A percentile compares a stretch with the other conserved stretches of the same genome.
phyloP scores from a whole-genome alignment of 2,888 invertebrate species.

The Drosophila hamatofila region DNA sequence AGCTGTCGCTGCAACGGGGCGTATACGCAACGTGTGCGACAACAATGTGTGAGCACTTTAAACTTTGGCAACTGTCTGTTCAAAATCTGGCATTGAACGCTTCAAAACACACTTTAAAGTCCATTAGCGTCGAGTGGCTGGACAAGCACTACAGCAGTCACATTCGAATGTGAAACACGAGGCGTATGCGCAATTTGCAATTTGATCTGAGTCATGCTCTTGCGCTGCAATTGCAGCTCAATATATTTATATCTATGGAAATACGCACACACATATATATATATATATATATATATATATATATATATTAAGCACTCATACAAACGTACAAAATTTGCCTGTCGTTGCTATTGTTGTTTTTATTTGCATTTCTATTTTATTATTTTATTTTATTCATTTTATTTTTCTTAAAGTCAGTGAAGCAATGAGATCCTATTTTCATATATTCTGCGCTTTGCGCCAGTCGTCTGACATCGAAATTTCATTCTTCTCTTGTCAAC shows the following conservation, averaged over 20 bases:
- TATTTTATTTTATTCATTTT: conserved; percentile 15
- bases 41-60: conserved; percentile 53
- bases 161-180: conserved; percentile 23
- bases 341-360: conserved; percentile 43
- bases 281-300: conserved; percentile 7
- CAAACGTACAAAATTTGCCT: conserved; percentile 25
- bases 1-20: conserved; percentile 54
- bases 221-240: conserved; percentile 22
- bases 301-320: conserved; percentile 31
- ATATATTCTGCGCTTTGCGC: conserved; percentile 35
- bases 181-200: conserved; percentile 41
- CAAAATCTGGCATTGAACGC: conserved; percentile 48
- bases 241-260: conserved; percentile 41
- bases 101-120: conserved; percentile 80
- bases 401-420: conserved; percentile 16
- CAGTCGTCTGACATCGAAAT: conserved; percentile 37
- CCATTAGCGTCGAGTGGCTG: conserved; percentile 74
- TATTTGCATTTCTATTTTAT: conserved; percentile 13
- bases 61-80: conserved; percentile 36
- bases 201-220: conserved; percentile 19
- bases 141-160: conserved; percentile 20
- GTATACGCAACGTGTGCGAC: conserved; percentile 59
- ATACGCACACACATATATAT: not conserved
- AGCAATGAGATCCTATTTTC: conserved; percentile 33
- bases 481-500: conserved; percentile 23